phyloP scores from a whole-genome alignment of 2,113 vertebrate genomes.

The Grantiella picta region DNA sequence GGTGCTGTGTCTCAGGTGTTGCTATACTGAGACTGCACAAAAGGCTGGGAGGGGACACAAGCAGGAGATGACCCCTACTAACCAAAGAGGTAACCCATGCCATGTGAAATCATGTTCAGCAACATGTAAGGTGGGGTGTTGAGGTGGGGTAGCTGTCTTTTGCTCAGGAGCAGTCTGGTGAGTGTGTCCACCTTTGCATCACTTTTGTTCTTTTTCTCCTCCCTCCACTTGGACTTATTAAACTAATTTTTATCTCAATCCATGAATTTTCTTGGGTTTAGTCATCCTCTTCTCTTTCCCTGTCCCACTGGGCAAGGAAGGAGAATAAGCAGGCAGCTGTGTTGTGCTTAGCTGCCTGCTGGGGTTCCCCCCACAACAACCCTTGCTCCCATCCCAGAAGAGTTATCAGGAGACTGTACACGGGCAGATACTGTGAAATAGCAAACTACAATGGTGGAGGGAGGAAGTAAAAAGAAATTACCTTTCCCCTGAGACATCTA shows the following conservation, averaged over 20 bases:
- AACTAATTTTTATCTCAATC: not conserved
- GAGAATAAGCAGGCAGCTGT: not conserved
- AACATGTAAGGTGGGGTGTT: accelerated
- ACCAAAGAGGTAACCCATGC: not conserved
- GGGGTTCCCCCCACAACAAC: not conserved
- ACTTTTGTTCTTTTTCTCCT: not conserved
- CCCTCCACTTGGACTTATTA: not conserved
- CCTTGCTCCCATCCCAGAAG: not conserved
- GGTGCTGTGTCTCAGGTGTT: not conserved
- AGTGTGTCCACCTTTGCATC: not conserved
- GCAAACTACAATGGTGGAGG: not conserved
- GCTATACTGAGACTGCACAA: not conserved
- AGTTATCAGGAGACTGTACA: not conserved
- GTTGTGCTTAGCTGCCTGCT: not conserved
- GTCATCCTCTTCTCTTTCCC: not conserved
- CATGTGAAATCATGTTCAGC: not conserved
- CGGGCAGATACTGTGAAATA: not conserved
- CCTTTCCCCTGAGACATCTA: not conserved
- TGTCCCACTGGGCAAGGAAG: not conserved
- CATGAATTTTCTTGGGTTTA: not conserved
- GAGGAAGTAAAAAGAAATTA: not conserved
- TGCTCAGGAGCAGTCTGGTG: not conserved
- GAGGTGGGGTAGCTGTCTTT: not conserved
- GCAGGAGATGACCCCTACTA: not conserved
- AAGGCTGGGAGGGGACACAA: not conserved